Conservation (phyloP, 2,113 vertebrate genomes). For the Balaenoptera acutorostrata region DNA sequence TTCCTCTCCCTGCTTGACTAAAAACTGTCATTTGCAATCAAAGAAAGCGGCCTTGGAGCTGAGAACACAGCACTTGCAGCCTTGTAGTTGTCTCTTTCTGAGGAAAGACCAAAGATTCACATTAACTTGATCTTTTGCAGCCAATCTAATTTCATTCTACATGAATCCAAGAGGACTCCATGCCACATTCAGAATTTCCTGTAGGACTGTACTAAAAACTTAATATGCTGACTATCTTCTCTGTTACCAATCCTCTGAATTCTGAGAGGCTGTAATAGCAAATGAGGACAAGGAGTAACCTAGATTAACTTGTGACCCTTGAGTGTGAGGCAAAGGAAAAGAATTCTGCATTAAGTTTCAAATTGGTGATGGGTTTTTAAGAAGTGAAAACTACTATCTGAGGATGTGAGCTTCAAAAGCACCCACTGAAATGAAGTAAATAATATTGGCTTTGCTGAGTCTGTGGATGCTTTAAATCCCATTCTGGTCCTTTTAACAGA, state of each 20-base stretch:
- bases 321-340: neutral
- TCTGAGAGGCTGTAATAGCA: constrained; percentile 41
- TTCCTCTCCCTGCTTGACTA: constrained; percentile 54
- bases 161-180: neutral
- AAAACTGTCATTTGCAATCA: constrained; percentile 53
- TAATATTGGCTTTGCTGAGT: neutral
- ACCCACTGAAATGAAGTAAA: neutral
- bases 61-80: constrained; percentile 15
- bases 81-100: neutral
- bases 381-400: neutral
- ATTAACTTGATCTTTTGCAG: constrained; percentile 46
- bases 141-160: constrained; percentile 41
- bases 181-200: neutral
- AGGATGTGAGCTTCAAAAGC: constrained; percentile 1
- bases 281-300: constrained; percentile 20
- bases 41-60: constrained; percentile 41
- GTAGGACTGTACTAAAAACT: neutral
- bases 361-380: neutral
- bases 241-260: neutral
- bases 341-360: neutral
- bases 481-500: neutral
- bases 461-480: neutral
- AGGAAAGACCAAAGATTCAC: neutral
- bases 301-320: constrained; percentile 39
- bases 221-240: neutral